These are phyloP conservation scores for Macheiramphus alcinus DNA, from an alignment of 2,113 vertebrate genomes.

Conservation along the genomic window DNA sequence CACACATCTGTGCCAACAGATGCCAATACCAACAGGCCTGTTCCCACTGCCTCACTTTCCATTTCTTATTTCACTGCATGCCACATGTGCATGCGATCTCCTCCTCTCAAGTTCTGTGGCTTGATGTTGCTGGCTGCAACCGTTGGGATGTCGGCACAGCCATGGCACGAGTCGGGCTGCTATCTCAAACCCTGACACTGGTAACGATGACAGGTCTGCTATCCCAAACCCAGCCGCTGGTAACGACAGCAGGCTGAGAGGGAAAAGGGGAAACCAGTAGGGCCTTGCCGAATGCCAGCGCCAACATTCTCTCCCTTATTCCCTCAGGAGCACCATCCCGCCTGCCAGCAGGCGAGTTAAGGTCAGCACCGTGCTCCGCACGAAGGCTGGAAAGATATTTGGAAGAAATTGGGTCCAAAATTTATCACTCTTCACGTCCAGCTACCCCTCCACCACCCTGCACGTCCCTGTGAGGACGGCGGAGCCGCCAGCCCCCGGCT, in stretches of 20 bases:
- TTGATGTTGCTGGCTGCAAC: neutral
- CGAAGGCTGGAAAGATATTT: fast-evolving
- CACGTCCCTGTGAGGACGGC: fast-evolving
- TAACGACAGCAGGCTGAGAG: fast-evolving
- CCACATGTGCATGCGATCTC: fast-evolving
- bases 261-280: fast-evolving
- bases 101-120: neutral
- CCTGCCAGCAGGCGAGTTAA: neutral
- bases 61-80: neutral
- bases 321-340: neutral
- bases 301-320: neutral
- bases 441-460: fast-evolving
- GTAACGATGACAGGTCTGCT: no score
- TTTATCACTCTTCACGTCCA: fast-evolving
- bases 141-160: fast-evolving
- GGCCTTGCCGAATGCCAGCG: neutral
- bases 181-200: neutral
- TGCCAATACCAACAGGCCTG: fast-evolving
- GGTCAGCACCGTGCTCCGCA: fast-evolving
- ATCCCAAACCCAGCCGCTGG: neutral
- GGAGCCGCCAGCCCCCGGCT: fast-evolving
- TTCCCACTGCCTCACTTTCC: neutral
- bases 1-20: neutral
- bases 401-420: fast-evolving
- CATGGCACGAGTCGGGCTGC: fast-evolving